Evolutionary conservation across 2,797 vertebrate species (phyloP).

Genomic region (Champsocephalus esox): DNA sequence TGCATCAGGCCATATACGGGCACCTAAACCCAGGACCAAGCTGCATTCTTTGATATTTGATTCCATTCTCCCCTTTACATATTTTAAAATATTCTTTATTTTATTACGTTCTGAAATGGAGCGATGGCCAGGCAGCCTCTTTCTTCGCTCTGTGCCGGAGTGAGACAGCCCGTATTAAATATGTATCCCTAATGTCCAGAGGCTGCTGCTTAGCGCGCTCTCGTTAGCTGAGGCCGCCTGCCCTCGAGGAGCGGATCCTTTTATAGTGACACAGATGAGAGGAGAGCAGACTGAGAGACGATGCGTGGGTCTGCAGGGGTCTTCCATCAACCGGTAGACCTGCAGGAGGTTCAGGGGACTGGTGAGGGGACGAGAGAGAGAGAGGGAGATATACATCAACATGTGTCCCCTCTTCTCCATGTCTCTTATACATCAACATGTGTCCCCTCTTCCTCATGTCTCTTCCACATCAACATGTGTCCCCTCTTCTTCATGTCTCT

Average conservation of each 20-base stretch:
- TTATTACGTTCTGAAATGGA: too few relatives aligned
- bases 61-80: too few relatives aligned
- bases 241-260: constrained; percentile 78
- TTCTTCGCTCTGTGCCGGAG: constrained; percentile 46
- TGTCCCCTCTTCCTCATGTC: too few relatives aligned
- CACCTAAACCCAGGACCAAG: too few relatives aligned
- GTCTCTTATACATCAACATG: too few relatives aligned
- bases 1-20: too few relatives aligned
- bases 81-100: too few relatives aligned
- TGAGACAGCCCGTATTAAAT: constrained; percentile 86
- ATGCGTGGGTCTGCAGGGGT: constrained; percentile 82
- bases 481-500: too few relatives aligned
- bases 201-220: constrained; percentile 82
- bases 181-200: constrained; percentile 84
- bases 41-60: too few relatives aligned
- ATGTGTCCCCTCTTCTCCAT: too few relatives aligned
- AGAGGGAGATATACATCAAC: too few relatives aligned
- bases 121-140: constrained; percentile 5
- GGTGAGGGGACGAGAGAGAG: constrained; percentile 13
- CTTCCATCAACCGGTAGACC: constrained; percentile 76
- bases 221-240: constrained; percentile 81
- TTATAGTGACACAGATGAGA: constrained; percentile 79
- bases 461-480: too few relatives aligned
- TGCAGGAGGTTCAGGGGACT: constrained; percentile 44
- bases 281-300: constrained; percentile 70